Evolutionary conservation across 2,888 invertebrate genomes (phyloP), one percentile per base, ranked within the genome.

Genomic region (Craniophora ligustri): DNA sequence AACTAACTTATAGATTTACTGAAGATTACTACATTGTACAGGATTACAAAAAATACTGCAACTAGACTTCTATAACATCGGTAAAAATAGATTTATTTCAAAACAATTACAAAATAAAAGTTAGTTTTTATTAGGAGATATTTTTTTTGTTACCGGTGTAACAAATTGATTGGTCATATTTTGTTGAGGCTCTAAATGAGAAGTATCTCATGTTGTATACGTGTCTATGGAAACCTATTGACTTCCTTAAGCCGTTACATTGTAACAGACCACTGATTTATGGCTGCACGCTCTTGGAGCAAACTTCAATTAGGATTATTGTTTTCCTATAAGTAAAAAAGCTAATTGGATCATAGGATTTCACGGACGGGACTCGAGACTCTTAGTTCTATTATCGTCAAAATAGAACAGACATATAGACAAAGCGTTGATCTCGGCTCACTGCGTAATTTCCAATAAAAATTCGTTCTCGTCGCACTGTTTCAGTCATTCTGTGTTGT

Each of bases 171-270:
- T 14, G 11, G 28, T 58, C 8, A 18, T 7, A 46, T 31, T 31
- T 41, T 41, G n/a, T 35, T 39, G 19, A 19, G 23, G 10, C 23
- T n/a, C 13, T 7, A 35, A 30, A 23, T 11, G n/a, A 35, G 5
- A 42, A 26, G 4, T 32, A 32, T 48, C 28, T 41, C 26, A 58
- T 5, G 19, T 35, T 65, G 14, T 39, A 31, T 40, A 67, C 30
- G 14, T 11, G 61, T 44, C 39, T 16, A 42, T 42, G 31, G 61
- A 61, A 67, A 61, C 51, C 67, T 62, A 60, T 51, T 41, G 67
- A 62, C 67, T 67, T 60, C 35, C 61, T 61, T 61, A 45, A 45
- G 39, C 61, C 42, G 67, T 61, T 44, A 60, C 50, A 14, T 61
- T 11, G 61, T 21, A 21, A 50, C 61, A n/a, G 41, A 34, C 34